Base-by-base conservation (phyloP, 2,797 vertebrate species). In the Hipposideros larvatus region DNA sequence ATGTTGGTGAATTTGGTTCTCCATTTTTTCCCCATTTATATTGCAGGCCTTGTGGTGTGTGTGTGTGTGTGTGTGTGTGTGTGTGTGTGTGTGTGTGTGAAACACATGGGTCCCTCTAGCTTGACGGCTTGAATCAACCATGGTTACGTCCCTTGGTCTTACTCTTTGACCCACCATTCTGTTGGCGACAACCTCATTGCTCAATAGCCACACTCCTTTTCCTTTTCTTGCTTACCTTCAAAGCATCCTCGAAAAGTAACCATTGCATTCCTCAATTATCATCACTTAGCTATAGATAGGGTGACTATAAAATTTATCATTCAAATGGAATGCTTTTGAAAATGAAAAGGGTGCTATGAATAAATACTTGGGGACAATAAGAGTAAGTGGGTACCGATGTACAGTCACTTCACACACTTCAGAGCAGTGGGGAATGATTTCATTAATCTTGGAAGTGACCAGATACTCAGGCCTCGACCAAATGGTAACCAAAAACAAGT, bases 371-470 rank as follows among this genome's bases (percentile, higher is more conserved):
- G 24, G 14, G 21, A 71, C 43, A 83, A 70, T 63, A 59, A 87
- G 57, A 94, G 93, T 90, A 51, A 71, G 92, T 70, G 75, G 34
- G 7, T 43, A 87, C 24, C 77, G 9, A 41, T 66, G 19, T 43
- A 77, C 71, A 28, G n/a, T 85, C 21, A 74, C 53, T 43, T 1
- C 57, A 55, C 55, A 57, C 0, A 43, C 24, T 57, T 57, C 28
- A 82, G 34, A 16, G 11, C 68, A 5, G 5, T 48, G 19, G 53
- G 80, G 48, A 80, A 82, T 55, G 78, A 90, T 95, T 66, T 92
- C 46, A 87, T 90, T 96, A 31, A 80, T 92, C 57, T 57, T 75
- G 51, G 16, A 90, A 68, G 80, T 87, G 11, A 75, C 24, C 28
- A 90, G 46, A 34, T 41, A 78, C 82, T 94, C 28, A 91, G 85